Evolutionary conservation across 2,888 invertebrate species (phyloP).

Genomic region (Polyommatus icarus): DNA sequence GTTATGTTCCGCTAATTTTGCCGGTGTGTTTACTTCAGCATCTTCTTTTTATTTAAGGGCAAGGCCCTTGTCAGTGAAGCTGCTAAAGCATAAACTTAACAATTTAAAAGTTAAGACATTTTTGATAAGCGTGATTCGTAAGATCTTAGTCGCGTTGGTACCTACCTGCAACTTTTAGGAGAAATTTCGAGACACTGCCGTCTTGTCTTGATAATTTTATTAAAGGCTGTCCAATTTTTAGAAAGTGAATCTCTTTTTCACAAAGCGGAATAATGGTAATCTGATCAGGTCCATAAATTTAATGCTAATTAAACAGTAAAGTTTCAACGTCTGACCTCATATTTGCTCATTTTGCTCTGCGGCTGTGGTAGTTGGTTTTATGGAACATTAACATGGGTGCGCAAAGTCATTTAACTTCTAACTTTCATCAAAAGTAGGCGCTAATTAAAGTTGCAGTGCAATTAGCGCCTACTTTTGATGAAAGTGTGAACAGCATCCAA

Average conservation of each 20-base stretch:
- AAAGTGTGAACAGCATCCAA: background rate
- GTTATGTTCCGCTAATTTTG: no score
- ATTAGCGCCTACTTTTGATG: no score
- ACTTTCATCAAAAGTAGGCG: slow-evolving; percentile 11
- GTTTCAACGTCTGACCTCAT: background rate
- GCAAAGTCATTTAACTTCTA: background rate
- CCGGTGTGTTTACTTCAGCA: no score
- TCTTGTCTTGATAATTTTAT: background rate
- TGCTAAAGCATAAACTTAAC: background rate
- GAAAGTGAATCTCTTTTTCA: slow-evolving; percentile 26
- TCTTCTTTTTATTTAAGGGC: background rate
- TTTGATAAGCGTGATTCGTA: background rate
- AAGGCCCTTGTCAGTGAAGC: background rate
- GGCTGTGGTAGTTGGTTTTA: background rate
- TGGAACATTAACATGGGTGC: background rate
- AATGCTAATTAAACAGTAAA: slow-evolving; percentile 1
- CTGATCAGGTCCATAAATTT: slow-evolving; percentile 15
- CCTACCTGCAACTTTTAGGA: background rate
- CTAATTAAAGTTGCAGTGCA: background rate
- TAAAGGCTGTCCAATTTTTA: slow-evolving; percentile 16
- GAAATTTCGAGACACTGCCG: background rate
- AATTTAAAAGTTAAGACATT: background rate
- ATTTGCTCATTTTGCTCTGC: background rate
- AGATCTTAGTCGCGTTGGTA: background rate
- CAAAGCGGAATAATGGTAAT: slow-evolving; percentile 24